phyloP scores from a whole-genome alignment of 2,888 invertebrate genomes.

The Latheticus oryzae region DNA sequence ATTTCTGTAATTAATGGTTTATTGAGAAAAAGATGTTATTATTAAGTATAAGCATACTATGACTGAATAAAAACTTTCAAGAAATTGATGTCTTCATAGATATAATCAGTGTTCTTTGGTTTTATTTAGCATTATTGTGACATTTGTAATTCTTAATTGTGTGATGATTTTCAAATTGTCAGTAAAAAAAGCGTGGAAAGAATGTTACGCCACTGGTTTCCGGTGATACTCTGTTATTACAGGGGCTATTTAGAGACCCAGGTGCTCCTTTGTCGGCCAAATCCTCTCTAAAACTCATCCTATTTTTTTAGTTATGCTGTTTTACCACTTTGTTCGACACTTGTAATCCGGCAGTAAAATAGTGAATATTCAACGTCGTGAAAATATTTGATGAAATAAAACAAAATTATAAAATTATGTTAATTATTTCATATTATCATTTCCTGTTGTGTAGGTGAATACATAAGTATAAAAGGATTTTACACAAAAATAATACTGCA shows the following conservation, averaged over 20 bases:
- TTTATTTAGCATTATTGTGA: no score
- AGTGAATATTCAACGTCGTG: no score
- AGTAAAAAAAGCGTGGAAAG: neutral
- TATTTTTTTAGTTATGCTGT: slow-evolving; percentile 42
- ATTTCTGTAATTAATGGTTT: no score
- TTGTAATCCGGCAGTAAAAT: slow-evolving; percentile 37
- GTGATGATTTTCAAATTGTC: slow-evolving; percentile 1
- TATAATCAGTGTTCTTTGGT: no score
- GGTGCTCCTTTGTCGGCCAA: slow-evolving; percentile 49
- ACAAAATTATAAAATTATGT: slow-evolving; percentile 17
- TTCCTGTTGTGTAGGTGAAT: slow-evolving; percentile 18
- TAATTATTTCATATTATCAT: slow-evolving; percentile 24
- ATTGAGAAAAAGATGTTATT: no score
- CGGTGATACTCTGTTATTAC: slow-evolving; percentile 41
- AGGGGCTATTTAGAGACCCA: slow-evolving; percentile 45
- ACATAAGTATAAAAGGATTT: slow-evolving; percentile 10
- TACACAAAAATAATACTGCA: slow-evolving; percentile 9
- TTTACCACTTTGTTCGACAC: slow-evolving; percentile 32
- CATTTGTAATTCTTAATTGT: no score
- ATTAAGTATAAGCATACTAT: no score
- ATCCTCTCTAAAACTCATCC: slow-evolving; percentile 46
- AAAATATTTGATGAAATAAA: slow-evolving; percentile 26
- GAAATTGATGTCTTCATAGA: no score
- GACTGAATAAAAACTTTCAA: no score
- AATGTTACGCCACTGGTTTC: slow-evolving; percentile 34